These are phyloP conservation scores for Epinotia nisella DNA, from an alignment of 2,888 invertebrate genomes.

Conservation along the genomic window DNA sequence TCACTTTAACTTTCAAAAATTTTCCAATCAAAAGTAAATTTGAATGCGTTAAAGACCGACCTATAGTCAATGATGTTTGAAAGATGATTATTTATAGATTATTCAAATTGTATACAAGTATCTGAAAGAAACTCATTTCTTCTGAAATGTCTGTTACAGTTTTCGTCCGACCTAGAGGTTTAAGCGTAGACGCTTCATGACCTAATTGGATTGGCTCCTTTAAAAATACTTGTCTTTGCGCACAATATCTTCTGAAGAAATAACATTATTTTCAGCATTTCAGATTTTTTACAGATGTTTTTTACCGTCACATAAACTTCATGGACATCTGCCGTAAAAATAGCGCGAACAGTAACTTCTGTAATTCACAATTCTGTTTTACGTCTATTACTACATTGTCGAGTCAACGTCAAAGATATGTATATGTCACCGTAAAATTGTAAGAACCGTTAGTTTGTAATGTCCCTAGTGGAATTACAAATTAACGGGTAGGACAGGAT, in stretches of 20 bases:
- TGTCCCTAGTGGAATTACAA: too few species aligned
- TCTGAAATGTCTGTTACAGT: too few species aligned
- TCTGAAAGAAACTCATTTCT: slow-evolving; percentile 24
- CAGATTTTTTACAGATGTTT: neutral
- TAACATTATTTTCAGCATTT: neutral
- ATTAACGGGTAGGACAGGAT: too few species aligned
- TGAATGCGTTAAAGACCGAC: neutral
- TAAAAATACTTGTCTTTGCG: neutral
- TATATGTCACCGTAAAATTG: too few species aligned
- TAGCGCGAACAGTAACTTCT: neutral
- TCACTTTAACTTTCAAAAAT: neutral
- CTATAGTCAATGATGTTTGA: neutral
- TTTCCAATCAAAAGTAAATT: neutral
- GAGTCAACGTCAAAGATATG: too few species aligned
- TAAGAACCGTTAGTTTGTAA: too few species aligned
- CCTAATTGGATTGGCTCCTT: too few species aligned
- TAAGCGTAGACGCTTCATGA: too few species aligned
- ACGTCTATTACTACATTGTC: neutral
- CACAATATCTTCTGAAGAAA: neutral
- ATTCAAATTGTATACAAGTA: slow-evolving; percentile 1
- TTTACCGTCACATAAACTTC: neutral
- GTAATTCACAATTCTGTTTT: neutral
- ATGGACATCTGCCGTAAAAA: neutral
- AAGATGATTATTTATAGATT: slow-evolving; percentile 3
- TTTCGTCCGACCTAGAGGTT: neutral